Percentiles rank a stretch among this genome's conserved stretches.
Conservation (phyloP, 1,140 invertebrate species). For the Pentalonia nigronervosa region DNA sequence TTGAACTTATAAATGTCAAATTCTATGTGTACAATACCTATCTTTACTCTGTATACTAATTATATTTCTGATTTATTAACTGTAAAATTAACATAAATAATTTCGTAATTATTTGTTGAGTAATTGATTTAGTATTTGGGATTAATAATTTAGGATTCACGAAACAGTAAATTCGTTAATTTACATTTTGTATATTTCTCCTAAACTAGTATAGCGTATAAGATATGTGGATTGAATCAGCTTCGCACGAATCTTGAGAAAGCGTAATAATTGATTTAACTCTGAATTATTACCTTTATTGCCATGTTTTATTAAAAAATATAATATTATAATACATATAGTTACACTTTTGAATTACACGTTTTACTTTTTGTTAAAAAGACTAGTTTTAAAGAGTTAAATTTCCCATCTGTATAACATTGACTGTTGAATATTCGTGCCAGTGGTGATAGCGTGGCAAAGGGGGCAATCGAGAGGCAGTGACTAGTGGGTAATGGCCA, state of each 20-base stretch:
- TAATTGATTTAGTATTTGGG: not conserved
- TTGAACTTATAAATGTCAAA: no score
- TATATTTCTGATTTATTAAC: not conserved
- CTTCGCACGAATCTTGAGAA: not conserved
- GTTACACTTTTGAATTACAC: not conserved
- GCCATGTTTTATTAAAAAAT: not conserved
- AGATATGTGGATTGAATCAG: not conserved
- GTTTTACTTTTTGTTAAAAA: not conserved
- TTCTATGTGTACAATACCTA: no score
- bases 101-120: no score
- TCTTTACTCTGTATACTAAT: not conserved
- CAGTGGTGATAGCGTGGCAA: no score
- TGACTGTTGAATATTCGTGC: no score
- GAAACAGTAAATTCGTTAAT: not conserved
- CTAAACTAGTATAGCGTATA: not conserved
- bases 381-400: not conserved
- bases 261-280: slow-evolving; percentile 35
- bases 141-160: not conserved
- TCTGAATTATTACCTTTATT: not conserved
- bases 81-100: not conserved
- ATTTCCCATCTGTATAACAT: no score
- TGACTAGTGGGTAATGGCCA: no score
- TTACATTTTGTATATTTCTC: no score
- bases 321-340: slow-evolving; percentile 12
- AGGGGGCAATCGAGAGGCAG: no score